Percentiles rank a stretch among this genome's conserved stretches.
These are phyloP conservation scores for Rhodeus uyekii DNA, from an alignment of 2,797 vertebrate genomes.

Conservation along the genomic window DNA sequence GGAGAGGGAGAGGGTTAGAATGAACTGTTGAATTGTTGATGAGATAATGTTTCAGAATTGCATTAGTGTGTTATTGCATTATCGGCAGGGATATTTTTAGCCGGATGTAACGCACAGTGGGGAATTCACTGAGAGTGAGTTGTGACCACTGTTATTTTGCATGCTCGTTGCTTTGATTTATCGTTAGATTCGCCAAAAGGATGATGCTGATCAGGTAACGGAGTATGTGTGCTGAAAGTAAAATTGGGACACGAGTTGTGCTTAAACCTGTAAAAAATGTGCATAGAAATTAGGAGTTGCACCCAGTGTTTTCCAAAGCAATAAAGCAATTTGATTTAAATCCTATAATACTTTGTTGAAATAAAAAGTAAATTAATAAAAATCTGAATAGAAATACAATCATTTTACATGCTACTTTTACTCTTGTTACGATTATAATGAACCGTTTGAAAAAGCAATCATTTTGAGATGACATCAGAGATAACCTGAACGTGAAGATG, in stretches of 20 bases:
- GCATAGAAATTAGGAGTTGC: not conserved
- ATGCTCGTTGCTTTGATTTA: not conserved
- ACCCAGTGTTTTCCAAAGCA: no score
- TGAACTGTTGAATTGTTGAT: constrained; percentile 11
- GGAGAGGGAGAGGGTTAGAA: constrained; percentile 14
- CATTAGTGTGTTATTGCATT: constrained; percentile 31
- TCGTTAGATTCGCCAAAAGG: not conserved
- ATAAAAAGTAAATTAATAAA: no score
- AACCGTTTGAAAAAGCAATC: not conserved
- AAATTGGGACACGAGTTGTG: not conserved
- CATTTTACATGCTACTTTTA: no score
- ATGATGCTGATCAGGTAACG: no score
- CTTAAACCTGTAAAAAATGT: not conserved
- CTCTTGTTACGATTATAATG: no score
- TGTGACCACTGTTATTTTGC: not conserved
- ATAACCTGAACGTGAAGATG: not conserved
- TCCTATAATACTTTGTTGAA: not conserved
- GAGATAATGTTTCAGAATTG: constrained; percentile 32
- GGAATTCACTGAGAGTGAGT: constrained; percentile 7
- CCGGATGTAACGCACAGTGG: not conserved
- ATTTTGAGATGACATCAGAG: not conserved
- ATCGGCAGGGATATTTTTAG: constrained; percentile 19
- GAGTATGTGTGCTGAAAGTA: no score
- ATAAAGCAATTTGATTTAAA: no score
- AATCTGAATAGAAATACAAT: not conserved